Percentiles rank a stretch among this genome's conserved stretches.
phyloP scores from a whole-genome alignment of 2,888 invertebrate genomes.

The Cerastoderma edule region DNA sequence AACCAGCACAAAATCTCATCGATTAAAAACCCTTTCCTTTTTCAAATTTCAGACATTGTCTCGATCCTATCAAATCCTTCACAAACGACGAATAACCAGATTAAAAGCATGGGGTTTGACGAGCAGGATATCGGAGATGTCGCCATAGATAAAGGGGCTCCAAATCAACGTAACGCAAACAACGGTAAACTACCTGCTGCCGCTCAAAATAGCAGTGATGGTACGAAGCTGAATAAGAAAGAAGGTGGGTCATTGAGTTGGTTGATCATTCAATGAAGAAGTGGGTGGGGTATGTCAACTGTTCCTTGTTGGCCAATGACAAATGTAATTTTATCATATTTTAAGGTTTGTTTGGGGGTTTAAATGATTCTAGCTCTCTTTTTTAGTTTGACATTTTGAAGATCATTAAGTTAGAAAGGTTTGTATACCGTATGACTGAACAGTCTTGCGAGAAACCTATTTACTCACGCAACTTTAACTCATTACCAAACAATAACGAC shows the following conservation, averaged over 20 bases:
- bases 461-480: too few relatives aligned
- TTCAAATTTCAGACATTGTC: constrained; percentile 92
- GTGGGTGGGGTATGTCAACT: too few relatives aligned
- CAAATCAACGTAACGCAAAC: constrained; percentile 40
- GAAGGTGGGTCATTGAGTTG: constrained; percentile 59
- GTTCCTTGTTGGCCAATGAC: too few relatives aligned
- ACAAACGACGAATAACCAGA: constrained; percentile 92
- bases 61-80: constrained; percentile 95
- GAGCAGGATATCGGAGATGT: constrained; percentile 82
- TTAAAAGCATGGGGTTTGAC: constrained; percentile 96
- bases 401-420: too few relatives aligned
- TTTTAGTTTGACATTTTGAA: too few relatives aligned
- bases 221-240: constrained; percentile 65
- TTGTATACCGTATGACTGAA: too few relatives aligned
- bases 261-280: too few relatives aligned
- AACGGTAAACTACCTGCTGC: constrained; percentile 64
- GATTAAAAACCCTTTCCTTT: not conserved
- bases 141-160: constrained; percentile 60
- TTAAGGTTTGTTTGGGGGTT: too few relatives aligned
- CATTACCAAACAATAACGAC: too few relatives aligned
- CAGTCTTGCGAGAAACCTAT: too few relatives aligned
- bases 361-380: too few relatives aligned
- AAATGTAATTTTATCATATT: too few relatives aligned
- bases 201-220: constrained; percentile 58
- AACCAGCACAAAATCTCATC: not conserved